Percentiles rank a stretch among this genome's conserved stretches.
phyloP scores from a whole-genome alignment of 1,140 invertebrate species.

The honey bee (Apis mellifera) region Amel_HAv3.1 CM009943.2:6793001-6793500 shows the following conservation, averaged over 20 bases:
- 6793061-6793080: conserved; percentile 30
- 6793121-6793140: background rate
- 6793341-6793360: conserved; percentile 21
- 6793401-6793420: conserved; percentile 44
- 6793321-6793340: background rate
- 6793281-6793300: background rate
- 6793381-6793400: conserved; percentile 36
- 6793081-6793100: conserved; percentile 41
- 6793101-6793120: conserved; percentile 51
- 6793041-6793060: conserved; percentile 48
- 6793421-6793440: conserved; percentile 62
- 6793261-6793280: background rate
- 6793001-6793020: conserved; percentile 38
- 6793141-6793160: background rate
- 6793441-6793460: conserved; percentile 61
- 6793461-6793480: conserved; percentile 39
- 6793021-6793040: conserved; percentile 12
- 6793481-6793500: conserved; percentile 61
- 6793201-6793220: background rate
- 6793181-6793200: too few relatives aligned
- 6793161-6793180: background rate
- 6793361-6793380: conserved; percentile 42
- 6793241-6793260: background rate
- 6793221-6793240: background rate
- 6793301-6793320: conserved; percentile 2